Evolutionary conservation across 2,888 invertebrate genomes (phyloP), one percentile per base, ranked within the genome.

Genomic region (Cantharis rufa): DNA sequence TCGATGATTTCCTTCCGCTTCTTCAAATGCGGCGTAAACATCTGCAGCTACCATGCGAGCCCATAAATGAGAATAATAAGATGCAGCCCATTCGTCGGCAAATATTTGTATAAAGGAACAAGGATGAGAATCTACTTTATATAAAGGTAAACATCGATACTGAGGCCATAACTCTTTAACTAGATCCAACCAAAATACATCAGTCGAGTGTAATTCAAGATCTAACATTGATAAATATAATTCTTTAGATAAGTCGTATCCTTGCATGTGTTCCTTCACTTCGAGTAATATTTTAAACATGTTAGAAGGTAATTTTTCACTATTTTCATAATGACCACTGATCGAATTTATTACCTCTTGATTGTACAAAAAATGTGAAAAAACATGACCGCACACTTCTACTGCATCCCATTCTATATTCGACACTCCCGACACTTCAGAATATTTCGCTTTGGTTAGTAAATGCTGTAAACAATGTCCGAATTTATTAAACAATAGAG

Each of bases 371-470:
- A 96, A 96, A 85, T 94, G 93, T 0, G 91, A 90, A 92, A 98
- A 91, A 74, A 98, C 95, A 82, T 95, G 91, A 0, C 95, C 94
- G 78, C 94, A 93, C 0, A 97, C 92, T 85, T 95, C 94, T 0
- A 95, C 93, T 0, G 96, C 95, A 88, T 99, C 99, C 96, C 97
- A 97, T 89, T 98, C 98, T 0, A 98, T 92, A 86, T 95, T 96
- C 0, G 94, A 93, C 18, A 95, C 88, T 0, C 98, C 98, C 2
- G 96, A 92, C 0, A 97, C 92, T 86, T 97, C 96, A 0, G 94
- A 92, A 87, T 95, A 96, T 15, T 94, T 93, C 0, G 94, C 93
- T 84, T 91, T 93, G 0, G 96, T 95, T 32, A 98, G 89, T 80
- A 98, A 88, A 88, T 97, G 95, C 82, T 98, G 96, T 68, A 99